These are phyloP conservation scores for Netelia inedita DNA, from an alignment of 2,888 invertebrate genomes.

Conservation along the genomic window DNA sequence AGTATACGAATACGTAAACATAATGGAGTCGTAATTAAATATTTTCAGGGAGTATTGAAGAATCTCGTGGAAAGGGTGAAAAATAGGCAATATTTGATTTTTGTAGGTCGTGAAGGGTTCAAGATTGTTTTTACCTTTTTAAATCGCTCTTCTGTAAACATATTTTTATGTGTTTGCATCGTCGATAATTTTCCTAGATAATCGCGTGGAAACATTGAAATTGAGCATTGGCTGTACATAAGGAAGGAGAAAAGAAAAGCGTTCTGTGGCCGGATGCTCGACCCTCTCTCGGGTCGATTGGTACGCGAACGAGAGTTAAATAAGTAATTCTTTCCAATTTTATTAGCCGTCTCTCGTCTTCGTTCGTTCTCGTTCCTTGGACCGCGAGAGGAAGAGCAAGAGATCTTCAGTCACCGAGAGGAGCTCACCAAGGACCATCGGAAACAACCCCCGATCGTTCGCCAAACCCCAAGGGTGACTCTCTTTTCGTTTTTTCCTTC, in stretches of 20 bases:
- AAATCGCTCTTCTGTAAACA: background rate
- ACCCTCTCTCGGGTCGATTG: conserved; percentile 58
- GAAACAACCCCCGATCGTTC: conserved; percentile 61
- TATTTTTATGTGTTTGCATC: background rate
- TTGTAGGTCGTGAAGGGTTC: too few species aligned
- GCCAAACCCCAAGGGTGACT: conserved; percentile 74
- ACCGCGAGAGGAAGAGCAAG: conserved; percentile 12
- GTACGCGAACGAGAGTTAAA: conserved; percentile 76
- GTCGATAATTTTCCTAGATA: background rate
- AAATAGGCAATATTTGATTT: too few species aligned
- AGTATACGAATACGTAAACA: background rate
- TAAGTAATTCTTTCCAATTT: conserved; percentile 82
- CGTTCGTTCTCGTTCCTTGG: conserved; percentile 47
- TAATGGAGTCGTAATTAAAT: background rate
- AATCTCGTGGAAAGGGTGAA: too few species aligned
- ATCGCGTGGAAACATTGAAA: conserved; percentile 12
- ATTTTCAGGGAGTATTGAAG: background rate
- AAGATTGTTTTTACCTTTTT: background rate
- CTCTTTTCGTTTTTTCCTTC: conserved; percentile 40
- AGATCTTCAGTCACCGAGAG: conserved; percentile 45
- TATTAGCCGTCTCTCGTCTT: conserved; percentile 75
- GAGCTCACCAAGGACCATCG: conserved; percentile 49
- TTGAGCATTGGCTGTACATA: background rate
- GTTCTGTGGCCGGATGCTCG: conserved; percentile 54
- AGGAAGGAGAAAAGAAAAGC: conserved; percentile 32